Base-by-base conservation (phyloP, 2,113 vertebrate genomes). In the Maccullochella peelii region DNA sequence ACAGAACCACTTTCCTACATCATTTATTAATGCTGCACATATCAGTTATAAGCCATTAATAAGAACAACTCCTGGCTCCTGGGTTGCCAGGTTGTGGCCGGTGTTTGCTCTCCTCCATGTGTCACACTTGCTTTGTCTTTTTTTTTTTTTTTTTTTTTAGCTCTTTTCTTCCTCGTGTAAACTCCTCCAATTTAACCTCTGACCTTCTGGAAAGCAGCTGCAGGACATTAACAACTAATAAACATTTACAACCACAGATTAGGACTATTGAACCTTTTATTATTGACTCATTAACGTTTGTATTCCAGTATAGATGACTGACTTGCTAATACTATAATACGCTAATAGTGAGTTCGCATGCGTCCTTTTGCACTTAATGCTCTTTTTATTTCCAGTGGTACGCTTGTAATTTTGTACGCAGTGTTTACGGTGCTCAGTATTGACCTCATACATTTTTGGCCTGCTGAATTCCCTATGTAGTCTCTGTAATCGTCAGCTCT, bases 351-450 rank as follows among this genome's bases (percentile, higher is more conserved):
- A n/a, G n/a, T n/a, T n/a, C n/a, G n/a, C 69, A 75, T 61, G 62
- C n/a, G 9, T 81, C 55, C 77, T 59, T 52, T 84, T 67, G 84
- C 30, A 70, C 57, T 82, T 77, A 54, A 57, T 77, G 69, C 73
- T 75, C 75, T 81, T 91, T 85, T 79, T 79, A 77, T 92, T 90
- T 89, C 78, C 85, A 86, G 61, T 59, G 59, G 85, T 83, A 83
- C 57, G 61, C 76, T 81, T 86, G n/a, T 89, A 91, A 86, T 89
- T 80, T 86, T 23, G n/a, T 52, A 49, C 55, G 30, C 55, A 47
- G 78, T 75, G 68, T 65, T 79, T 82, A 86, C 73, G 73, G 81
- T 61, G 63, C 27, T 68, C 62, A 68, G 33, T 25, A 16, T 20
- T 83, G 79, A 80, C 66, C 52, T 73, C 75, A 59, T 59, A n/a